A percentile compares a stretch with the other conserved stretches of the same genome.
These are phyloP conservation scores for Myotis daubentonii DNA, from an alignment of 2,797 vertebrate species.

Conservation along the genomic window DNA sequence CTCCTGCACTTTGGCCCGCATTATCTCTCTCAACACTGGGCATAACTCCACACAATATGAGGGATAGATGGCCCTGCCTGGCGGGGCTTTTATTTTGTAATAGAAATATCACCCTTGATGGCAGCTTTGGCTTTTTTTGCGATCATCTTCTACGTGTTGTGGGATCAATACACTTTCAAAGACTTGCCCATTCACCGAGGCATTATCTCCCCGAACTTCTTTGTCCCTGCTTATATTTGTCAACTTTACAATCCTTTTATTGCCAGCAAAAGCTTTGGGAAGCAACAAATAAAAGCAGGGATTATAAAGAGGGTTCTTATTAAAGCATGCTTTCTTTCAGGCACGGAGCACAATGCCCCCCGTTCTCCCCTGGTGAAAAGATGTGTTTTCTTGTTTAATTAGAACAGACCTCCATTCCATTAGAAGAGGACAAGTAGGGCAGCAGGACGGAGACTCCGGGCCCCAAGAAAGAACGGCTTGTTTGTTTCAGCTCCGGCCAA, in stretches of 20 bases:
- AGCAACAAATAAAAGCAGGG: conserved; percentile 82
- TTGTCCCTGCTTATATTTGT: conserved; percentile 81
- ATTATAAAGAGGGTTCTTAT: conserved; percentile 81
- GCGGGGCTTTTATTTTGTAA: conserved; percentile 57
- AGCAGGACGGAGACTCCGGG: conserved; percentile 66
- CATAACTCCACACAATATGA: neutral
- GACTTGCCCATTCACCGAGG: conserved; percentile 75
- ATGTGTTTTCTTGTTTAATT: conserved; percentile 84
- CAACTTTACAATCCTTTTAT: conserved; percentile 83
- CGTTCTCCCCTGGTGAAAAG: conserved; percentile 79
- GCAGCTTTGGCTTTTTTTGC: conserved; percentile 62
- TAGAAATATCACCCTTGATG: conserved; percentile 33
- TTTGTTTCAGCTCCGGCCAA: conserved; percentile 43
- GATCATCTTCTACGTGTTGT: conserved; percentile 61
- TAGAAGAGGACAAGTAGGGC: conserved; percentile 72
- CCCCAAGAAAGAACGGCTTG: conserved; percentile 51
- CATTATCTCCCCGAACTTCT: conserved; percentile 81
- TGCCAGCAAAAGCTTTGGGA: conserved; percentile 82
- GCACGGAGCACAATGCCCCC: conserved; percentile 74
- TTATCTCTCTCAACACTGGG: neutral
- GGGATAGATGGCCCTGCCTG: neutral
- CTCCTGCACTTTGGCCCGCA: neutral
- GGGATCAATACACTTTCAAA: conserved; percentile 77
- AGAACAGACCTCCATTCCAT: conserved; percentile 78
- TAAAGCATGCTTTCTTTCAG: conserved; percentile 83